Evolutionary conservation across 2,113 vertebrate species (phyloP), one percentile per base, ranked within the genome.

Genomic region (Cyprinodon variegatus): DNA sequence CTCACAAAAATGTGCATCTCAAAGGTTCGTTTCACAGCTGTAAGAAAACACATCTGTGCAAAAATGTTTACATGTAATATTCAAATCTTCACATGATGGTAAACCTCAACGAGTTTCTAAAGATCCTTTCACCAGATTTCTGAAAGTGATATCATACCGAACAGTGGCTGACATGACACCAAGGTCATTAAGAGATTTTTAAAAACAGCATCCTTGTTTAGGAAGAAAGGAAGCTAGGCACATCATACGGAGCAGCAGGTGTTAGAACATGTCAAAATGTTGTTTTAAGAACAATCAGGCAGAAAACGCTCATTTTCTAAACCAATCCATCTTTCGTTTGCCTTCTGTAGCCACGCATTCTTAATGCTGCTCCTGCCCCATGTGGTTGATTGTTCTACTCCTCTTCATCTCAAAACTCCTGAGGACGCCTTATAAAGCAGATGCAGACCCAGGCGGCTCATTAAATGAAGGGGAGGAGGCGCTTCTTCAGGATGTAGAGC

Each of bases 401-500:
- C 53, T 41, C 48, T 53, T 29, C 11, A 14, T 57, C 50, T 57
- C n/a, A 57, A 14, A 57, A n/a, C 14, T 7, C 17, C 50, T 17
- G 50, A 14, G 50, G 68, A 14, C 41, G 60, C 61, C 36, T 36
- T 4, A 20, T 61, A 7, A 57, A 22, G 39, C 12, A 48, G 29
- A 29, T 4, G 59, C 0, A 1, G 45, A 66, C 7, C 6, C 43
- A 64, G 45, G 11, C 0, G 0, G n/a, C 7, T 4, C 3, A 43
- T 90, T 91, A 97, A 77, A 97, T 83, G 80, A 98, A 98, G 0
- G 96, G 97, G 43, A 98, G 96, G 48, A 98, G 94, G 43, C 97
- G 95, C 83, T 99, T 99, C 78, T 98, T 98, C 48, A 99, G 87
- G 81, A 99, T 98, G 83, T 98, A 99, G 76, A 98, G 95, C 57